Evolutionary conservation across 2,797 vertebrate genomes (phyloP).

Genomic region (Sparidentex hasta): DNA sequence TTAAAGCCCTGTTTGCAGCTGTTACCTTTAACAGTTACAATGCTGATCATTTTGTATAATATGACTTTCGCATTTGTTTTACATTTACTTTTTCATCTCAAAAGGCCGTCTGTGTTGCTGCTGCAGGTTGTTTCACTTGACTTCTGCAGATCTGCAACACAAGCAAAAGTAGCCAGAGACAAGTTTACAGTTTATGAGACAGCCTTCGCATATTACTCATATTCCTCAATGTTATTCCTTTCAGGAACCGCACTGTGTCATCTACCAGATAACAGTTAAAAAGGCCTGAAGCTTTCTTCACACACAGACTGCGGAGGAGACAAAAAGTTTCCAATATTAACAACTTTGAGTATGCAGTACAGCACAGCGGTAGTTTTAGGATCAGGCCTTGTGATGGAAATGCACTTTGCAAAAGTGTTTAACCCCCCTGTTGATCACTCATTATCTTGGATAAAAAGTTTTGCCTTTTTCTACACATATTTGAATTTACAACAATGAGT

Average conservation of each 20-base stretch:
- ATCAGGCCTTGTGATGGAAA: too few species aligned
- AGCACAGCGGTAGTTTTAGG: too few species aligned
- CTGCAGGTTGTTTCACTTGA: conserved; percentile 3
- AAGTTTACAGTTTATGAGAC: not conserved
- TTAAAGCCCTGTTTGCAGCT: not conserved
- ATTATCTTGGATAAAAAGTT: too few species aligned
- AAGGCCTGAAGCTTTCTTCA: not conserved
- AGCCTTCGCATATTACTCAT: not conserved
- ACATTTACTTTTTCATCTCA: not conserved
- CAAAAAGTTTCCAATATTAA: not conserved
- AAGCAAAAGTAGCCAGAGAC: not conserved
- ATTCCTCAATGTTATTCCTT: not conserved
- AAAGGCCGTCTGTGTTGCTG: not conserved
- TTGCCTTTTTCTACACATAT: too few species aligned
- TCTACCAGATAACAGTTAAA: not conserved
- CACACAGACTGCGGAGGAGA: not conserved
- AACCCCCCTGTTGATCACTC: too few species aligned
- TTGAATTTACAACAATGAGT: too few species aligned
- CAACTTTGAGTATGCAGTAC: not conserved
- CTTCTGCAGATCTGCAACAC: not conserved
- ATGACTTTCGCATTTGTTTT: not conserved
- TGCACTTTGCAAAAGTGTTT: too few species aligned
- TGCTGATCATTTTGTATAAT: too few species aligned
- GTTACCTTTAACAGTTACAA: not conserved
- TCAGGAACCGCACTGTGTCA: conserved; percentile 2